Conservation (phyloP, 2,888 invertebrate species). For the Callosobruchus maculatus region DNA sequence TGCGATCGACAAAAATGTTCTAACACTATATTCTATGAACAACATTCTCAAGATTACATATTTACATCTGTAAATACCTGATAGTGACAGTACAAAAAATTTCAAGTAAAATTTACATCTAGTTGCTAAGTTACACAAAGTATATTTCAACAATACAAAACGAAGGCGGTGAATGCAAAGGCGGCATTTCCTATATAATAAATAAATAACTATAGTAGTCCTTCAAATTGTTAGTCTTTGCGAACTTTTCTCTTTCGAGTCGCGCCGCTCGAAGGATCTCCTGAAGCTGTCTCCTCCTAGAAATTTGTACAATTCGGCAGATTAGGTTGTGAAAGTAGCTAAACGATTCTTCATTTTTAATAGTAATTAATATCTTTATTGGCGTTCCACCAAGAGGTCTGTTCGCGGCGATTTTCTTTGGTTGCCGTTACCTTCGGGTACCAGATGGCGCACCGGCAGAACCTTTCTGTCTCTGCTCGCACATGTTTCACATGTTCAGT, state of each 20-base stretch:
- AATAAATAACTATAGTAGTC: not conserved
- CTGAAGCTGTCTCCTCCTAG: slow-evolving; percentile 12
- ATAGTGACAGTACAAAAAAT: not conserved
- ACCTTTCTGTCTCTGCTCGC: too few species aligned
- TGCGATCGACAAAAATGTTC: not conserved
- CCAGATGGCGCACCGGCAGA: too few species aligned
- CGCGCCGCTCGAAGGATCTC: slow-evolving; percentile 31
- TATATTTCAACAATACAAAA: not conserved
- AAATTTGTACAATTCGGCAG: not conserved
- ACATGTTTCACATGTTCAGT: too few species aligned
- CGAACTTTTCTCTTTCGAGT: slow-evolving; percentile 44
- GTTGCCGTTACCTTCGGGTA: too few species aligned
- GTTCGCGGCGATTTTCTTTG: too few species aligned
- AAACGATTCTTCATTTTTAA: too few species aligned
- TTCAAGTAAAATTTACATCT: not conserved
- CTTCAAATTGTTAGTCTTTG: slow-evolving; percentile 33
- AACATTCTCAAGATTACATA: not conserved
- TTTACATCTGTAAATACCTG: not conserved
- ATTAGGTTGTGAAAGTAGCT: not conserved
- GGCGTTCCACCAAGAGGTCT: not conserved
- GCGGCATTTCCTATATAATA: not conserved
- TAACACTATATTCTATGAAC: not conserved
- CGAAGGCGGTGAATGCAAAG: not conserved
- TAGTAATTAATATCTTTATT: too few species aligned
- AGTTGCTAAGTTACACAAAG: not conserved